These are phyloP conservation scores for Chrysemys picta DNA, from an alignment of 2,113 vertebrate genomes.

Conservation along the genomic window DNA sequence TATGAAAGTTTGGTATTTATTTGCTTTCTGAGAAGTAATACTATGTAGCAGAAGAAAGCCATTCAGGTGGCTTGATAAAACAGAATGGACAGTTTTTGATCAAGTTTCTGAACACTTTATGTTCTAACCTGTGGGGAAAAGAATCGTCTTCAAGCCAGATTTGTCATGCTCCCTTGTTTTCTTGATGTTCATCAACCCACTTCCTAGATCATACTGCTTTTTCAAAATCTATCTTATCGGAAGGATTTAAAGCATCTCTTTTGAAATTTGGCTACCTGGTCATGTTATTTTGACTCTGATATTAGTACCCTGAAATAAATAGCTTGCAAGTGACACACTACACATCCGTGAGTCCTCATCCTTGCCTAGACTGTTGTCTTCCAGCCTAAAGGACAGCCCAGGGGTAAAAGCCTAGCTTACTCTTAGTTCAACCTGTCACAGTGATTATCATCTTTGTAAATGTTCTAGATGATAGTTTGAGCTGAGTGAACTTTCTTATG, in stretches of 20 bases:
- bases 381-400: background rate
- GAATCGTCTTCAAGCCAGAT: background rate
- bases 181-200: background rate
- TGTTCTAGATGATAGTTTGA: accelerated
- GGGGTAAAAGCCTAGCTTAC: background rate
- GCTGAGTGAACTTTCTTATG: background rate
- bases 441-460: background rate
- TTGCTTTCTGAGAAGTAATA: background rate
- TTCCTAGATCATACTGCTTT: background rate
- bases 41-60: background rate
- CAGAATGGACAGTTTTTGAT: too few species aligned
- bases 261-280: background rate
- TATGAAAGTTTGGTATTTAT: background rate
- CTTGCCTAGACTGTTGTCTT: accelerated
- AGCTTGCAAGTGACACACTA: accelerated
- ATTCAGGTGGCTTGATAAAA: background rate
- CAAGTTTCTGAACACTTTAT: background rate
- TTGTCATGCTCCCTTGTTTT: background rate
- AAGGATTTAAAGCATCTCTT: background rate
- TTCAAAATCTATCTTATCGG: background rate
- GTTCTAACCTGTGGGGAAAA: background rate
- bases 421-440: accelerated
- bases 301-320: background rate
- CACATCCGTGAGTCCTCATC: background rate
- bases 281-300: background rate